Conservation (phyloP, 2,113 vertebrate species). For the Anolis sagrei region DNA sequence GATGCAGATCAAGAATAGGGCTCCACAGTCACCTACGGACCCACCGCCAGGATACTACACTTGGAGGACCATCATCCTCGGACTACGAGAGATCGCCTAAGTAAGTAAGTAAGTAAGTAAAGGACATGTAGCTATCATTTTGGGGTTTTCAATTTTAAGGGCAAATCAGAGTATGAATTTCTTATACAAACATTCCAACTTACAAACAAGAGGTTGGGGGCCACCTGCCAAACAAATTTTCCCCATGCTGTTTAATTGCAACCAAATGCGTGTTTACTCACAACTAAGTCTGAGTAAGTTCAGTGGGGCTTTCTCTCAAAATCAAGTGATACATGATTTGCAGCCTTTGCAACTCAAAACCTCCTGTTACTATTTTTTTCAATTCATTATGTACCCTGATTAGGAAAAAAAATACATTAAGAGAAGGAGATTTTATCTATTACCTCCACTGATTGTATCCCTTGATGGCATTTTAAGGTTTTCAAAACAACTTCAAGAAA, state of each 20-base stretch:
- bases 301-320: not conserved
- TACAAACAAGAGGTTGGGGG: not conserved
- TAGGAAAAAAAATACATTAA: not conserved
- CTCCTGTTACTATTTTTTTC: not conserved
- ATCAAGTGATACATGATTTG: not conserved
- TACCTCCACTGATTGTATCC: not conserved
- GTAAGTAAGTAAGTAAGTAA: too few species aligned
- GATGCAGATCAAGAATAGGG: too few species aligned
- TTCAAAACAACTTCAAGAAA: not conserved
- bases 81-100: too few species aligned
- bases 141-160: too few species aligned
- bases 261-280: not conserved
- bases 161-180: not conserved
- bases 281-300: not conserved
- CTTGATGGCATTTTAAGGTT: not conserved
- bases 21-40: too few species aligned
- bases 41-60: too few species aligned
- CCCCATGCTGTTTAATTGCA: not conserved
- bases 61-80: too few species aligned
- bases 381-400: not conserved
- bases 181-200: not conserved
- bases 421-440: not conserved
- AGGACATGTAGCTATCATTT: too few species aligned
- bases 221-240: not conserved
- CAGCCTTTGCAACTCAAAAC: not conserved